These are phyloP conservation scores for Agrotis clavis DNA, from an alignment of 2,888 invertebrate genomes.

Conservation along the genomic window DNA sequence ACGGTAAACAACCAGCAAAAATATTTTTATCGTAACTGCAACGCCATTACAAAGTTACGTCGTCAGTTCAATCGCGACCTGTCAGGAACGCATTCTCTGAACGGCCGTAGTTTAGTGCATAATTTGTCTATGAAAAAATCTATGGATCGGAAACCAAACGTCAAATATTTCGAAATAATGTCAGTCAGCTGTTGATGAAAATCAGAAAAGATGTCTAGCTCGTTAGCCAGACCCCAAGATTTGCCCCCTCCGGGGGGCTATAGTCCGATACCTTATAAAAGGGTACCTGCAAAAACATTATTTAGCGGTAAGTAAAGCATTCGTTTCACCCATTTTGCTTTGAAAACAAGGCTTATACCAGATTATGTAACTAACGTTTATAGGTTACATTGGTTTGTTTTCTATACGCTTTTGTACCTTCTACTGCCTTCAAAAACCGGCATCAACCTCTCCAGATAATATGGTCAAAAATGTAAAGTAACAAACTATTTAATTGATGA, in stretches of 20 bases:
- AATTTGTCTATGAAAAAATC: no score
- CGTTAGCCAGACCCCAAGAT: constrained; percentile 92
- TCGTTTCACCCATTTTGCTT: constrained; percentile 26
- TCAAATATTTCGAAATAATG: constrained; percentile 26
- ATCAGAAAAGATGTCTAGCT: no score
- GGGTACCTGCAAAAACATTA: constrained; percentile 94
- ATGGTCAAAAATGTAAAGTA: background rate
- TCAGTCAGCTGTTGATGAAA: constrained; percentile 35
- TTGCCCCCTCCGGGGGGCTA: constrained; percentile 98
- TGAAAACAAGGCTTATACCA: constrained; percentile 22
- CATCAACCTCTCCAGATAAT: background rate
- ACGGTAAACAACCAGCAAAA: no score
- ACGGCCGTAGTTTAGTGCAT: no score
- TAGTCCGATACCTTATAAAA: constrained; percentile 93
- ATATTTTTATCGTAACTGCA: no score
- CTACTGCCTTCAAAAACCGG: background rate
- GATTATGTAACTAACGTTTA: constrained; percentile 83
- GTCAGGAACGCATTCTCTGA: no score
- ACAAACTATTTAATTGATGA: background rate
- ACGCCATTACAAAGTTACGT: no score
- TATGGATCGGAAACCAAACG: constrained; percentile 20
- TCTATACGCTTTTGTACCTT: constrained; percentile 25
- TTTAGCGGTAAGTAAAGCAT: constrained; percentile 92
- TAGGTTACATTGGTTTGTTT: constrained; percentile 75
- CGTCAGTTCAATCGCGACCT: no score